Evolutionary conservation across 2,113 vertebrate species (phyloP).

Genomic region (Megalops atlanticus): DNA sequence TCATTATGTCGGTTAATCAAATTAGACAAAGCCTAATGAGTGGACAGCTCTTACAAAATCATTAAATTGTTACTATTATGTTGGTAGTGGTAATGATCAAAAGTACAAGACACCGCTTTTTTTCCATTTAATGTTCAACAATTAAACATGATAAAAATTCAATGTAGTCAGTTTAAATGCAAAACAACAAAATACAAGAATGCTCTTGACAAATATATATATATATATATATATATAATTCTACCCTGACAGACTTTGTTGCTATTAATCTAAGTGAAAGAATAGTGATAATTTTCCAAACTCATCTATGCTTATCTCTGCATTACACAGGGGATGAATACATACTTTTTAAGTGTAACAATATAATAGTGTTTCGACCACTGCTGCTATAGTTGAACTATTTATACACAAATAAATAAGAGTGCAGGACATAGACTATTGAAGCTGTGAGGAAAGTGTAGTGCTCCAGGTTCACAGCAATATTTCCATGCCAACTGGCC

Average conservation of each 20-base stretch:
- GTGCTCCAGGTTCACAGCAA: not conserved
- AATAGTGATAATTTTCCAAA: too few relatives aligned
- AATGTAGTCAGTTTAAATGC: not conserved
- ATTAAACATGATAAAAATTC: not conserved
- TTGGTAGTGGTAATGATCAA: not conserved
- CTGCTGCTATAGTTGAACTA: too few relatives aligned
- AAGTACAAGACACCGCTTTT: not conserved
- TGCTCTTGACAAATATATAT: too few relatives aligned
- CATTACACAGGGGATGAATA: too few relatives aligned
- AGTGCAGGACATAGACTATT: too few relatives aligned
- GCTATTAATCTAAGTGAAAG: too few relatives aligned
- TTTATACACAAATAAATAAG: too few relatives aligned
- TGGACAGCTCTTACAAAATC: not conserved
- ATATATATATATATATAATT: too few relatives aligned
- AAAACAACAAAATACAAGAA: not conserved
- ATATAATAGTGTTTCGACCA: too few relatives aligned
- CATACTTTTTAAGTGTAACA: too few relatives aligned
- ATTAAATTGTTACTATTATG: not conserved
- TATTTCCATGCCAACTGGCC: slow-evolving; percentile 14
- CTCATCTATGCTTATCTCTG: too few relatives aligned
- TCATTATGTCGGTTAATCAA: not conserved
- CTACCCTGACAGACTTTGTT: too few relatives aligned
- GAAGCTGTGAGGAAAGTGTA: not conserved
- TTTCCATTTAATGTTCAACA: not conserved
- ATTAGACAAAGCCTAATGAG: not conserved